phyloP scores from a whole-genome alignment of 2,888 invertebrate species.

The Andricus curvator region DNA sequence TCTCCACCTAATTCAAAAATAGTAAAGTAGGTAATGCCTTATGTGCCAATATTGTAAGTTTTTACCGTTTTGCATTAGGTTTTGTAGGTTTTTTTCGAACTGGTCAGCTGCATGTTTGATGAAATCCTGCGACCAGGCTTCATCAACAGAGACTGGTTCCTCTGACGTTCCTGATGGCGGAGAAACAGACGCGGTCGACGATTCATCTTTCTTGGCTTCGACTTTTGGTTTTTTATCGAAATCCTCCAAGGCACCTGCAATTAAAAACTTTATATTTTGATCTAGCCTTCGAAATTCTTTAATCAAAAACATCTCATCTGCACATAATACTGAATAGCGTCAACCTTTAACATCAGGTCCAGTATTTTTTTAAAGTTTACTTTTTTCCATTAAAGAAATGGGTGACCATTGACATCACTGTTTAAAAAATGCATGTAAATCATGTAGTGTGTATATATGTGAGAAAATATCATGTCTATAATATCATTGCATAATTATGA shows the following conservation, averaged over 20 bases:
- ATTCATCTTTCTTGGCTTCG: conserved; percentile 55
- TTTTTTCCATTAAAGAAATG: too few relatives aligned
- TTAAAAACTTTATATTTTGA: conserved; percentile 37
- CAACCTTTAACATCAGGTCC: too few relatives aligned
- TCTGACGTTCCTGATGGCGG: conserved; percentile 57
- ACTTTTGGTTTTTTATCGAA: conserved; percentile 77
- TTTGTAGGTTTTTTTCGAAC: conserved; percentile 87
- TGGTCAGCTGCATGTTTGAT: conserved; percentile 85
- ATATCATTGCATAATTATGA: too few relatives aligned
- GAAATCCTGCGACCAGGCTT: conserved; percentile 87
- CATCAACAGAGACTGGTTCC: conserved; percentile 75
- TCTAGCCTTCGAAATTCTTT: neutral
- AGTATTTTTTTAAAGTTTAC: too few relatives aligned
- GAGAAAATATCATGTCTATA: too few relatives aligned
- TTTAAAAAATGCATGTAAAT: too few relatives aligned
- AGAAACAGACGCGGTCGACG: conserved; percentile 54
- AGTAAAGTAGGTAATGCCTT: conserved; percentile 4
- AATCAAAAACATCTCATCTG: too few relatives aligned
- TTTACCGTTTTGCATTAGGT: conserved; percentile 82
- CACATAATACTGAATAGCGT: too few relatives aligned
- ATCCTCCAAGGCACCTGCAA: conserved; percentile 84
- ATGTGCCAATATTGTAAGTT: neutral
- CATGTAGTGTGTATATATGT: too few relatives aligned
- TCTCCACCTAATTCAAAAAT: conserved; percentile 50
- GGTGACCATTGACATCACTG: too few relatives aligned